These are phyloP conservation scores for Vannuccia rotundouncinata DNA, from an alignment of 2,888 invertebrate genomes.

Conservation along the genomic window DNA sequence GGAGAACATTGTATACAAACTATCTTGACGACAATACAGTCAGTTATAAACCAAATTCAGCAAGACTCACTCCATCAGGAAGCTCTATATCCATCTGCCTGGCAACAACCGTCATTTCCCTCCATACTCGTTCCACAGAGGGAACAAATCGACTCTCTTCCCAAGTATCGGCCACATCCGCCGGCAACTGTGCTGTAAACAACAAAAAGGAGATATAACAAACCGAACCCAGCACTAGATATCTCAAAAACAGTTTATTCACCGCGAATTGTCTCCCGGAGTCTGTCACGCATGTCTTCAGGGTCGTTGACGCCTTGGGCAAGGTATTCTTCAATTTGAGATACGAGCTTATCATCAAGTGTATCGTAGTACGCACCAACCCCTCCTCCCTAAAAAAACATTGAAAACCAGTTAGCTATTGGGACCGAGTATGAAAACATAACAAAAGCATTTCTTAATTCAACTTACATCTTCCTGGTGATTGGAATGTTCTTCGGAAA, in stretches of 20 bases:
- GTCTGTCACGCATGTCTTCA: not conserved
- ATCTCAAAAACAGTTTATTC: not conserved
- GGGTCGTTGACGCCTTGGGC: not conserved
- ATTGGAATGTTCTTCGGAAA: not conserved
- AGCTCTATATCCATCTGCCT: not conserved
- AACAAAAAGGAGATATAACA: too few relatives aligned
- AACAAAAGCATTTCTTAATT: too few relatives aligned
- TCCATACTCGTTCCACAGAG: not conserved
- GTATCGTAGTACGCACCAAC: not conserved
- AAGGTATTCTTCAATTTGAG: not conserved
- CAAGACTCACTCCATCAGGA: not conserved
- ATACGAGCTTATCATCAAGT: not conserved
- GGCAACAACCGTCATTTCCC: not conserved
- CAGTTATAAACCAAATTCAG: too few relatives aligned
- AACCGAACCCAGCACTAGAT: not conserved
- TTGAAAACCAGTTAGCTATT: too few relatives aligned
- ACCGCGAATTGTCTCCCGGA: not conserved
- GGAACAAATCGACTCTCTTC: not conserved
- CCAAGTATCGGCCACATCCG: not conserved
- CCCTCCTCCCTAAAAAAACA: not conserved
- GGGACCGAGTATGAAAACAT: too few relatives aligned
- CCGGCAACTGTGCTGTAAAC: not conserved
- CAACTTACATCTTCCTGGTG: not conserved
- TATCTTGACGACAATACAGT: too few relatives aligned
- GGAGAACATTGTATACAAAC: too few relatives aligned